Base-by-base conservation (phyloP, 1,140 invertebrate species). In the Aphaenogaster rudis region DNA sequence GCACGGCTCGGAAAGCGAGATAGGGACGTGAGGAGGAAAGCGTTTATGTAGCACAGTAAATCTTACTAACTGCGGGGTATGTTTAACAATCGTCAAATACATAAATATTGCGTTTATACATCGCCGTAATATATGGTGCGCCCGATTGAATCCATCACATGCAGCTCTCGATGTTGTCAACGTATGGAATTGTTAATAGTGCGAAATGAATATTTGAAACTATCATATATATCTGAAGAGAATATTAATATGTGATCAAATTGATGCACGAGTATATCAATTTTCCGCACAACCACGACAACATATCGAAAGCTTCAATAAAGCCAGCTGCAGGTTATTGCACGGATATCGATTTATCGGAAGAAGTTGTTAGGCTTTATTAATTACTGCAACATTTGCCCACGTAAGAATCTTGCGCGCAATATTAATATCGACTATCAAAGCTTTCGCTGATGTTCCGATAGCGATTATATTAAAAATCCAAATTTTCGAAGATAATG, bases 341-440 rank as follows among this genome's bases (percentile, higher is more conserved):
- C 17, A 45, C 11, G 17, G 39, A 74, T 76, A 74, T 74, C 57
- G 50, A 61, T 74, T 76, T 76, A 84, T 84, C 33, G 80, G 57
- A 42, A 33, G n/a, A 76, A 81, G 66, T 81, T 71, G 39, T 57
- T 52, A 28, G 21, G 79, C 50, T 71, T 72, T 57, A 81, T 81
- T 81, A 81, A 81, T 81, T 81, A 81, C 39, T 28, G 79, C 13
- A 81, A 72, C 50, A 72, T 81, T 81, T 45, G 21, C 21, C 17
- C 11, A 50, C 66, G 45, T 66, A 66, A 66, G 77, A 66, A 66
- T 79, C 39, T 79, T 50, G 28, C 7, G 59, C 15, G 36, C 21
- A 36, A 54, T 81, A 72, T 57, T 69, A 79, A 69, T 71, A 81
- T 71, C 79, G 39, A n/a, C n/a, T 17, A 48, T 64, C 33, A 54